Evolutionary conservation across 2,797 vertebrate species (phyloP), one percentile per base, ranked within the genome.

Genomic region (Distichodus sexfasciatus): DNA sequence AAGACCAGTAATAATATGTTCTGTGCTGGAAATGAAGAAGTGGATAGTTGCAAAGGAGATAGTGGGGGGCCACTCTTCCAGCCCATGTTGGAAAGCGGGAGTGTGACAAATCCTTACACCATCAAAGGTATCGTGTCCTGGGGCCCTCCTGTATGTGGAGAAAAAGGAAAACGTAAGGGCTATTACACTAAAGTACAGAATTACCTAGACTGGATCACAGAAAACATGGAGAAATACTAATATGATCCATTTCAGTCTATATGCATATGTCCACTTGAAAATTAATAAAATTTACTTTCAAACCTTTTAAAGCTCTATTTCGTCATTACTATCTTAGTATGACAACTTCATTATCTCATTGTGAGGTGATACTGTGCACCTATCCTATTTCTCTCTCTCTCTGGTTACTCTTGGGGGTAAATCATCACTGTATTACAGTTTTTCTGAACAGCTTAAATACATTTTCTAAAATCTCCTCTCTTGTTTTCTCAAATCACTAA

Each of bases 141-240:
- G 95, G 96, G 96, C 0, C 0, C 65, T 0, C 0, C 29, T 0
- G 15, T 1, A 1, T 98, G 96, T 71, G 64, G 46, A 0, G 10
- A 78, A 1, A n/a, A n/a, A n/a, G 0, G 0, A n/a, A 0, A n/a
- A 0, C 76, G 44, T 85, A 94, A 53, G 88, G 94, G 61, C 57
- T 98, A 88, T 55, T 98, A 98, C 59, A 96, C 94, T 14, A 94
- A 91, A 64, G 95, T 98, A 31, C 67, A 72, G 43, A 93, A 90
- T 60, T 98, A 97, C 23, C 12, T 95, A n/a, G 85, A 88, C 50
- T 98, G 96, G 96, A 97, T 98, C 44, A 82, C 24, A 53, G 59
- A 89, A 4, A 95, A 91, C 0, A 94, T 97, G 54, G 72, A 80
- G 5, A 0, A 48, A 4, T 58, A 78, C 1, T 84, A 85, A 60